Percentiles rank a stretch among this genome's conserved stretches.
These are phyloP conservation scores for Drepanosiphum platanoidis DNA, from an alignment of 2,888 invertebrate species.

Conservation along the genomic window DNA sequence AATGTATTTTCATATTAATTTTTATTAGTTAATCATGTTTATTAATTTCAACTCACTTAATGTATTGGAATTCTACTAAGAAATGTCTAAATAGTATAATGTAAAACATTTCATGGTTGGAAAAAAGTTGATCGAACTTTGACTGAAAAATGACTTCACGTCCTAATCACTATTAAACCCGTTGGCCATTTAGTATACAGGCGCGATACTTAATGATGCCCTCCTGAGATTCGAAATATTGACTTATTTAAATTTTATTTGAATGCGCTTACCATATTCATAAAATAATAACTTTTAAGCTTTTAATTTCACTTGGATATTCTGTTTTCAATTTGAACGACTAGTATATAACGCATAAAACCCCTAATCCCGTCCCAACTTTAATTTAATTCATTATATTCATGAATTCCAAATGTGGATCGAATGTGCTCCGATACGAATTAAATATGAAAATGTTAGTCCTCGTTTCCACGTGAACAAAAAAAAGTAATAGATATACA, in stretches of 20 bases:
- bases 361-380: constrained; percentile 26
- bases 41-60: no score
- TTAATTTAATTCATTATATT: constrained; percentile 54
- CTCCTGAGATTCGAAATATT: constrained; percentile 30
- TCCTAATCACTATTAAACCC: not conserved
- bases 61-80: no score
- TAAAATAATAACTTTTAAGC: constrained; percentile 51
- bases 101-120: no score
- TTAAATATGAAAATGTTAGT: constrained; percentile 26
- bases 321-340: constrained; percentile 55
- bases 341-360: constrained; percentile 29
- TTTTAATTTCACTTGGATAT: constrained; percentile 54
- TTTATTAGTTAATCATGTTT: no score
- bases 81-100: no score
- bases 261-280: constrained; percentile 37
- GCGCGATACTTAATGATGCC: constrained; percentile 11
- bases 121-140: no score
- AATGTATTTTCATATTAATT: no score
- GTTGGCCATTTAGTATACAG: not conserved
- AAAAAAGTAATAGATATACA: not conserved
- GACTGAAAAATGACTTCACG: no score
- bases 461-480: not conserved
- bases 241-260: constrained; percentile 43
- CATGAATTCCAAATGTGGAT: constrained; percentile 37
- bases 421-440: constrained; percentile 41